Conservation (phyloP, 2,797 vertebrate species). For the Hyperoplus lanceolatus region DNA sequence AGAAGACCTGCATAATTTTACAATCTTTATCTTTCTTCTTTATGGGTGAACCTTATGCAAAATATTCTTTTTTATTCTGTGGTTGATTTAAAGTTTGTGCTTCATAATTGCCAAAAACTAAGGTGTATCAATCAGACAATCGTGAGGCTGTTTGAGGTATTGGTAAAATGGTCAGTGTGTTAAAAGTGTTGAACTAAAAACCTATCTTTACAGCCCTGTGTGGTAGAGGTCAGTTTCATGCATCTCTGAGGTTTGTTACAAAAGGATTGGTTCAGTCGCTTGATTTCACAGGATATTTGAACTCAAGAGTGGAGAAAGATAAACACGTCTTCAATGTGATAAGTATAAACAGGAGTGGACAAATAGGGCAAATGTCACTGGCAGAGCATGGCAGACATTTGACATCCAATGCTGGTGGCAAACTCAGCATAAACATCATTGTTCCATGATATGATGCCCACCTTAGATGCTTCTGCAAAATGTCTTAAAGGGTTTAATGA, state of each 20-base stretch:
- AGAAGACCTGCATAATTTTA: neutral
- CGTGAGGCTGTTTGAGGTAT: neutral
- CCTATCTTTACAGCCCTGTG: neutral
- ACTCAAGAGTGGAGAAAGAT: neutral
- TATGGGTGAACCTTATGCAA: neutral
- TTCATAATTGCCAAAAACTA: neutral
- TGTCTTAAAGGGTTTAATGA: neutral
- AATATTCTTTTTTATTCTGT: neutral
- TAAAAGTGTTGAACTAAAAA: neutral
- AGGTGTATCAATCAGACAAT: neutral
- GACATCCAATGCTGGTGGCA: neutral
- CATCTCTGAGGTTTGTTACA: neutral
- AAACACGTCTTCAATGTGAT: neutral
- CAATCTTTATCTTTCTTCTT: neutral
- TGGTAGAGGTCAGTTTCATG: neutral
- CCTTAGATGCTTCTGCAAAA: constrained; percentile 2
- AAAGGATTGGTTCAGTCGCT: too few species aligned
- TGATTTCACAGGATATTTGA: neutral
- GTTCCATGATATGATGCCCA: neutral
- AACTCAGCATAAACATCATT: neutral
- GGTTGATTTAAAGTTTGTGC: neutral
- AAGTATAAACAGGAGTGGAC: constrained; percentile 1
- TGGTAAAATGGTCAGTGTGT: neutral
- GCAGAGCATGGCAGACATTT: neutral
- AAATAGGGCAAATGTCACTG: neutral